Base-by-base conservation (phyloP, 2,797 vertebrate genomes). In the Lophius americanus region DNA sequence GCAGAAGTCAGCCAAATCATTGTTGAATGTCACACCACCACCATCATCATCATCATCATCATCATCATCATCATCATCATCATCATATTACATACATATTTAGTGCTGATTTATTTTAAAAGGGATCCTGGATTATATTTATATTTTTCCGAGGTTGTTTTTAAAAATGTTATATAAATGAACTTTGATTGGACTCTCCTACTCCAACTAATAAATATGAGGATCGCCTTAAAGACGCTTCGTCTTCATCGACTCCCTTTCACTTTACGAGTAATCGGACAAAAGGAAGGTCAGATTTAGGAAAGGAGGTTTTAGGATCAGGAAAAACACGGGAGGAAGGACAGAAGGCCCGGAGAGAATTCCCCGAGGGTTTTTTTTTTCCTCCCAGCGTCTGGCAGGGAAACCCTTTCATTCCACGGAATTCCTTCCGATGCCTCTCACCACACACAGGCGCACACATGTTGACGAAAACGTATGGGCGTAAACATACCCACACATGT, bases 331-430 rank as follows among this genome's bases (percentile, higher is more conserved):
- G 46, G 44, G 72, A 53, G 62, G 53, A 60, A 33, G 51, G 2
- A 38, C 41, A 23, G 23, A 23, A 23, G 23, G 23, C 23, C 23
- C 23, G 1, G 64, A 85, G 85, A 83, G 85, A 89, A 88, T 81
- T 87, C 88, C 66, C 8, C 59, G 65, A 81, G 79, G 23, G 23
- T 23, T 23, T 23, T 23, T 23, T 23, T 23, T 23, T 23, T 83
- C 84, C 79, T 80, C 87, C 79, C 78, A 79, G 68, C 70, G 70
- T 71, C 72, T 68, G 85, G 82, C 72, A 85, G 87, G 90, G 89
- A 91, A 91, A 90, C 85, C 87, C 89, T 74, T 77, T 85, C 85
- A 85, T 88, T 77, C 66, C 79, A 61, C 13, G 37, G 81, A 73
- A 90, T 87, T 88, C 81, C 55, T 86, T 85, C 85, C 84, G 80